These are phyloP conservation scores for Gymnorhina tibicen DNA, from an alignment of 2,113 vertebrate species.

Conservation along the genomic window DNA sequence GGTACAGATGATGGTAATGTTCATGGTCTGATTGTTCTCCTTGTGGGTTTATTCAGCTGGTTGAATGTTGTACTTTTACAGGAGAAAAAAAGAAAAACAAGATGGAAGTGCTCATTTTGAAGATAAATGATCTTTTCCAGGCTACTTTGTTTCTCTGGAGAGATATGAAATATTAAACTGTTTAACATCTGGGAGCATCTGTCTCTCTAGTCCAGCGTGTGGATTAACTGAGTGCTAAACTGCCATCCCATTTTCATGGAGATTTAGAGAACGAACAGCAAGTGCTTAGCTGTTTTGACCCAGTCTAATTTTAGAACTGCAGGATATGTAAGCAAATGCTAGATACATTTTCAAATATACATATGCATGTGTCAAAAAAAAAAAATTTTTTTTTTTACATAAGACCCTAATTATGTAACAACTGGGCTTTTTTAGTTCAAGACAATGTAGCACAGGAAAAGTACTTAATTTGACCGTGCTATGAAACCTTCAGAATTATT, in stretches of 20 bases:
- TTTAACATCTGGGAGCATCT: background rate
- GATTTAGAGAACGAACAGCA: background rate
- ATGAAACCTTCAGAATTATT: background rate
- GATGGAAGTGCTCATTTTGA: background rate
- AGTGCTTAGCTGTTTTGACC: constrained; percentile 9
- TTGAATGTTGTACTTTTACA: background rate
- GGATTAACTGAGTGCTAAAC: background rate
- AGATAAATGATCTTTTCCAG: background rate
- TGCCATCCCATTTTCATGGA: background rate
- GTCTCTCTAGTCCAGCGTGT: background rate
- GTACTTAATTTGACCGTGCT: background rate
- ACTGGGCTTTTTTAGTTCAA: background rate
- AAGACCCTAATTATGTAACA: background rate
- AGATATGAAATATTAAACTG: background rate
- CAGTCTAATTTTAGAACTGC: constrained; percentile 18
- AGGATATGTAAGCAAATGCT: background rate
- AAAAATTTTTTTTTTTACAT: background rate
- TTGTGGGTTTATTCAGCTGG: background rate
- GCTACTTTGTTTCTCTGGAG: background rate
- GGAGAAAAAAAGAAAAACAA: background rate
- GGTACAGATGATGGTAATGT: background rate
- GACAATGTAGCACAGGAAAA: background rate
- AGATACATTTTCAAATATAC: background rate
- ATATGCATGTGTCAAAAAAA: background rate
- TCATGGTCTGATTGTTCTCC: background rate